Conservation (phyloP, 1,140 invertebrate species). For the Atta texana region DNA sequence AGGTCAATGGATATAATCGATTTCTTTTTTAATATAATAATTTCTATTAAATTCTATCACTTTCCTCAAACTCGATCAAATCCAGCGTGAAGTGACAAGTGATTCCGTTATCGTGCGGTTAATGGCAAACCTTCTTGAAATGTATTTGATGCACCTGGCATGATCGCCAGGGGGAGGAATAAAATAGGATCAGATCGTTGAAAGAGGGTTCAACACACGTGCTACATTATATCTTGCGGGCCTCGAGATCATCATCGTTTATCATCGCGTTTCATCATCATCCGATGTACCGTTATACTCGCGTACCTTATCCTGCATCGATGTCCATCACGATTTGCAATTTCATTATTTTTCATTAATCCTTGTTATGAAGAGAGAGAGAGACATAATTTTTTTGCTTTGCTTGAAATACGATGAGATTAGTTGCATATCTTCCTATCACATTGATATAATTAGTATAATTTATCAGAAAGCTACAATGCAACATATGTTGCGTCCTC, state of each 20-base stretch:
- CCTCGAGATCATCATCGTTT: slow-evolving; percentile 55
- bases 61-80: slow-evolving; percentile 8
- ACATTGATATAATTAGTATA: background rate
- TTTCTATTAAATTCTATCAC: background rate
- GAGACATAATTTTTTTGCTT: background rate
- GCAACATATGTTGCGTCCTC: background rate
- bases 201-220: slow-evolving; percentile 10
- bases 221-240: slow-evolving; percentile 40
- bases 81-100: slow-evolving; percentile 19
- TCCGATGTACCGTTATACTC: slow-evolving; percentile 38
- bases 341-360: slow-evolving; percentile 64
- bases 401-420: background rate
- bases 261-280: slow-evolving; percentile 53
- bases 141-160: slow-evolving; percentile 40
- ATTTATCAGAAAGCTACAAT: background rate
- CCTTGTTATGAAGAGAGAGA: slow-evolving; percentile 1
- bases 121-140: slow-evolving; percentile 7
- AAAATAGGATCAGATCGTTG: background rate
- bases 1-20: background rate
- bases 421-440: background rate
- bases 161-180: slow-evolving; percentile 7
- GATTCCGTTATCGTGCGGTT: slow-evolving; percentile 44
- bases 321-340: slow-evolving; percentile 44
- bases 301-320: slow-evolving; percentile 9
- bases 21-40: background rate